Conservation (phyloP, 2,888 invertebrate genomes). For the Linnaemya tessellans region DNA sequence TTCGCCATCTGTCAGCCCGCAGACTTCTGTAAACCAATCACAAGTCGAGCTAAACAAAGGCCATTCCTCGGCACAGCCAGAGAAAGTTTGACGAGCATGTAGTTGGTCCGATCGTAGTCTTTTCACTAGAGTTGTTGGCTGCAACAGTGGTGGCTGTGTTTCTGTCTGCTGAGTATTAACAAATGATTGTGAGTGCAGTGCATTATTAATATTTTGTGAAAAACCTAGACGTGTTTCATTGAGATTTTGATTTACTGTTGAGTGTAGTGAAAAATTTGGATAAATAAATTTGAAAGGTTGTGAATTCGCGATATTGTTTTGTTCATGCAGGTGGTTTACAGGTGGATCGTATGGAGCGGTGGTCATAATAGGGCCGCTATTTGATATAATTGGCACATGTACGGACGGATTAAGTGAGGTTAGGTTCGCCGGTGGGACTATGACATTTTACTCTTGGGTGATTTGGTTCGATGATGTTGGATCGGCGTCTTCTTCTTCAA, state of each 20-base stretch:
- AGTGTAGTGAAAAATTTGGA: no score
- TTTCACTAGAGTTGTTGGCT: no score
- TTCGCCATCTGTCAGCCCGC: neutral
- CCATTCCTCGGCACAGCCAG: no score
- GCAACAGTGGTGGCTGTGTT: slow-evolving; percentile 1
- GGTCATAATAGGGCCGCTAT: neutral
- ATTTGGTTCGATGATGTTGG: slow-evolving; percentile 21
- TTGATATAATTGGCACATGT: neutral
- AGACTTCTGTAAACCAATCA: no score
- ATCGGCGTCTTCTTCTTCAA: slow-evolving; percentile 50
- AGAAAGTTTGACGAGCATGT: slow-evolving; percentile 8
- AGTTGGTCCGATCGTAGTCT: neutral
- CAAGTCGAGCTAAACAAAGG: no score
- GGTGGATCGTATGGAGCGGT: neutral
- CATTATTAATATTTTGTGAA: slow-evolving; percentile 34
- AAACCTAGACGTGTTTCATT: slow-evolving; percentile 1
- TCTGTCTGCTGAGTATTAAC: slow-evolving; percentile 56
- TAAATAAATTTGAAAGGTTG: neutral
- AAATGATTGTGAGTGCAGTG: neutral
- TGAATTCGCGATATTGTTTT: neutral
- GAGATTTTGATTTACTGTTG: slow-evolving; percentile 23
- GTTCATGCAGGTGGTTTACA: neutral
- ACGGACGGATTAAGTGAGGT: neutral
- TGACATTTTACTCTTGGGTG: neutral
- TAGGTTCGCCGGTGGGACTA: neutral